phyloP scores from a whole-genome alignment of 2,888 invertebrate genomes.

The Dasysyrphus tricinctus region DNA sequence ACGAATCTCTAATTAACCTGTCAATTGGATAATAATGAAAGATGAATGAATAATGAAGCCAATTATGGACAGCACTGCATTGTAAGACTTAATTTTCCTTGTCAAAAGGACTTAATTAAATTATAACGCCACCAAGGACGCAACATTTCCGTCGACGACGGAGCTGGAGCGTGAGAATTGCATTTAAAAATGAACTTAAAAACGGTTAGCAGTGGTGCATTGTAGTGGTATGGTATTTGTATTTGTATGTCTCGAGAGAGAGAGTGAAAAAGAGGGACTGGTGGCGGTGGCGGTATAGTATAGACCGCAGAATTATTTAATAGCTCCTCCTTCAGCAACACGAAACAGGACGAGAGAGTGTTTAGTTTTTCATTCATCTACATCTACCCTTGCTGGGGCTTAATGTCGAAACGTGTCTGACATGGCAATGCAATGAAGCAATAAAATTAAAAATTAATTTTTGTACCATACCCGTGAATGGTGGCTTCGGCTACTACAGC shows the following conservation, averaged over 20 bases:
- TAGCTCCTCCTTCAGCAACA: conserved; percentile 22
- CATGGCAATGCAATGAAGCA: conserved; percentile 61
- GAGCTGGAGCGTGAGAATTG: conserved; percentile 17
- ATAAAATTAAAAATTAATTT: conserved; percentile 70
- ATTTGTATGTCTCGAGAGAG: neutral
- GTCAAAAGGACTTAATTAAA: conserved; percentile 79
- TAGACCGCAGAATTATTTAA: conserved; percentile 57
- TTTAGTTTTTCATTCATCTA: conserved; percentile 39
- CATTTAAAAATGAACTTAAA: conserved; percentile 43
- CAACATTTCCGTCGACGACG: conserved; percentile 19
- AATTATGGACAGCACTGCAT: conserved; percentile 77
- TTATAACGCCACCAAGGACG: conserved; percentile 76
- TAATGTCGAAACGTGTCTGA: conserved; percentile 66
- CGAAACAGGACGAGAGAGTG: conserved; percentile 31
- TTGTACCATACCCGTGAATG: neutral
- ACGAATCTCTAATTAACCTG: conserved; percentile 80
- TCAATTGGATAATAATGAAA: conserved; percentile 79
- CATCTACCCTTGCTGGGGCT: conserved; percentile 24
- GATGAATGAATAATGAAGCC: conserved; percentile 79
- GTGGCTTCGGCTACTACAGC: neutral
- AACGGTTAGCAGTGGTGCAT: neutral
- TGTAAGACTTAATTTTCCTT: conserved; percentile 72
- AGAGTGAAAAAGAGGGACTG: neutral
- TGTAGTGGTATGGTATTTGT: neutral
- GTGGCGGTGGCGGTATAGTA: neutral